Evolutionary conservation across 2,113 vertebrate genomes (phyloP), one percentile per base, ranked within the genome.

Genomic region (Nesospiza acunhae): DNA sequence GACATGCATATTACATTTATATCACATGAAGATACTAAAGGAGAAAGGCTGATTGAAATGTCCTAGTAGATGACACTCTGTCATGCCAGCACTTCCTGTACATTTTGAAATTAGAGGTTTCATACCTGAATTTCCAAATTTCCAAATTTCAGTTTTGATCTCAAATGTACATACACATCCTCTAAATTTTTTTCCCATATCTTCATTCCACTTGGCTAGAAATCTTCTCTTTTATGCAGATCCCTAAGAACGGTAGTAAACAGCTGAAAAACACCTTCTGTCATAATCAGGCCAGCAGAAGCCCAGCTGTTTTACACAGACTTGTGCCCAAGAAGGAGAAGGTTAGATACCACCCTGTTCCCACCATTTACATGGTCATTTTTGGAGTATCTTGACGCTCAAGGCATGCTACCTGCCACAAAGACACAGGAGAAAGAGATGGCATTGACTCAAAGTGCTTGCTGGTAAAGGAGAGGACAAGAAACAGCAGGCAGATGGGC

Each of bases 261-360:
- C 33, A 81, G 35, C 19, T 87, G 79, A 89, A 92, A 96, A 88
- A 60, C 44, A 73, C 46, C n/a, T 93, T 92, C 67, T 81, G 63
- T 88, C 56, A 83, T 50, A 76, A 88, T 58, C 16, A 47, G 50
- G 68, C 16, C 64, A 81, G 59, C 21, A 59, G 52, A 84, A 89
- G 20, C 66, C 26, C 41, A 35, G 37, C 26, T 78, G 46, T 75
- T 97, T 87, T 72, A 84, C 39, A 84, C 5, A 39, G 46, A 58
- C 33, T 59, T 73, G 33, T 50, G 33, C 23, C 41, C 72, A 85
- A 39, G 31, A 27, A 79, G n/a, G 21, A 75, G 37, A 58, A 76
- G 18, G 17, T 62, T 30, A 91, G 56, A 63, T 13, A 90, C 21
- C 44, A 47, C 13, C 27, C 27, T 47, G 14, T 31, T 73, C 26